Percentiles rank a stretch among this genome's conserved stretches.
Evolutionary conservation across 1,140 invertebrate genomes (phyloP).

Genomic region (Eulimnadia texana): DNA sequence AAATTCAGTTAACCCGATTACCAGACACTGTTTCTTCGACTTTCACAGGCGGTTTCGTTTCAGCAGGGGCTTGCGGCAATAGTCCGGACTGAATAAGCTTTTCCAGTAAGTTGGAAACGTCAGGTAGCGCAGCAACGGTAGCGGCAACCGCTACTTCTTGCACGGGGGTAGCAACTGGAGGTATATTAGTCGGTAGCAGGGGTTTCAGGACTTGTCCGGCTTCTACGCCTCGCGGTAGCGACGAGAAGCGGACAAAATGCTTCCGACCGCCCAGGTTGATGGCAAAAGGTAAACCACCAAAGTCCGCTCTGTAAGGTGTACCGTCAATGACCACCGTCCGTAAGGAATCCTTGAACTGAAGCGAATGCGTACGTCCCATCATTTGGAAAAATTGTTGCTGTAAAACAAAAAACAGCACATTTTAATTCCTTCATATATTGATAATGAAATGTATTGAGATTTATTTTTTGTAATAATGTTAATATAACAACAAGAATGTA

Average conservation of each 20-base stretch:
- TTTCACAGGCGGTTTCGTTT: conserved; percentile 35
- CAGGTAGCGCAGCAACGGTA: not conserved
- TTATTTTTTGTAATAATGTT: too few species aligned
- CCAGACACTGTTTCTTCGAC: conserved; percentile 12
- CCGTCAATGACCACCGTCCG: conserved; percentile 67
- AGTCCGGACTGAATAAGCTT: conserved; percentile 73
- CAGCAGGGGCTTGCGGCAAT: conserved; percentile 33
- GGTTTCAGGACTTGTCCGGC: conserved; percentile 25
- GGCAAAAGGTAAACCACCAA: conserved; percentile 81
- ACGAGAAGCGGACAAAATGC: conserved; percentile 67
- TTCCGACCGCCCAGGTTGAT: conserved; percentile 61
- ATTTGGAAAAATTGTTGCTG: conserved; percentile 42
- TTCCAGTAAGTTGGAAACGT: conserved; percentile 41
- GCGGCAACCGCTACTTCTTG: conserved; percentile 3
- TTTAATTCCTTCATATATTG: too few species aligned
- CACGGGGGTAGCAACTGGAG: conserved; percentile 4
- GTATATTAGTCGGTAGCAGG: not conserved
- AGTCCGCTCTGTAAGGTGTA: conserved; percentile 56
- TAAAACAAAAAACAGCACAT: too few species aligned
- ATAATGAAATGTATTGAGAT: too few species aligned
- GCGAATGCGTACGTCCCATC: conserved; percentile 51
- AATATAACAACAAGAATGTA: too few species aligned
- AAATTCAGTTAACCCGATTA: not conserved
- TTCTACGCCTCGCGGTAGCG: conserved; percentile 52
- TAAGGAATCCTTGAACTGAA: conserved; percentile 63